Evolutionary conservation across 2,888 invertebrate species (phyloP).

Genomic region (Parelbella ahira): DNA sequence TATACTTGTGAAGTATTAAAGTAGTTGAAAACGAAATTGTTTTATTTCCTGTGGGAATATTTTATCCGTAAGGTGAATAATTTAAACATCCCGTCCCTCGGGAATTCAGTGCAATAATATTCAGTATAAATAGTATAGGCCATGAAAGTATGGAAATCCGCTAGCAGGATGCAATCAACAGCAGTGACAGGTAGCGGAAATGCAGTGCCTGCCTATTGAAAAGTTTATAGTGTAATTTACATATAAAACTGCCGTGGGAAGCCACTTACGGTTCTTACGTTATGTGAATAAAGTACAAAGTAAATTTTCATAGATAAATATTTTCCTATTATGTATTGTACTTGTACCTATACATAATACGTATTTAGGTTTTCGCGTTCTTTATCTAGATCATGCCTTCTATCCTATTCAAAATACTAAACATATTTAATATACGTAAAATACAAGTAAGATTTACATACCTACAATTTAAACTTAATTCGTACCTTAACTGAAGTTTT

Average conservation of each 20-base stretch:
- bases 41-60: constrained; percentile 12
- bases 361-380: too few species aligned
- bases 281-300: too few species aligned
- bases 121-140: constrained; percentile 1
- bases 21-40: neutral
- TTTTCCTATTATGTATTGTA: too few species aligned
- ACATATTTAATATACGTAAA: too few species aligned
- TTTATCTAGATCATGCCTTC: too few species aligned
- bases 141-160: constrained; percentile 18
- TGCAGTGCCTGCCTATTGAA: constrained; percentile 15
- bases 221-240: constrained; percentile 10
- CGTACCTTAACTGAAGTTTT: too few species aligned
- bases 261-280: neutral
- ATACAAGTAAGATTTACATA: too few species aligned
- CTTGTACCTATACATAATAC: too few species aligned
- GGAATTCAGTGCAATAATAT: neutral
- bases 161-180: constrained; percentile 27
- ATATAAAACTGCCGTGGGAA: constrained; percentile 4
- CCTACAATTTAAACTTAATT: too few species aligned
- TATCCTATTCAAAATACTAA: too few species aligned
- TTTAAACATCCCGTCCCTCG: neutral
- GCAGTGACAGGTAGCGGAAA: constrained; percentile 11
- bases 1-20: constrained; percentile 5
- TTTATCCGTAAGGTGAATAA: neutral
- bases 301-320: too few species aligned